phyloP scores from a whole-genome alignment of 2,113 vertebrate species.

The Alexandromys fortis region DNA sequence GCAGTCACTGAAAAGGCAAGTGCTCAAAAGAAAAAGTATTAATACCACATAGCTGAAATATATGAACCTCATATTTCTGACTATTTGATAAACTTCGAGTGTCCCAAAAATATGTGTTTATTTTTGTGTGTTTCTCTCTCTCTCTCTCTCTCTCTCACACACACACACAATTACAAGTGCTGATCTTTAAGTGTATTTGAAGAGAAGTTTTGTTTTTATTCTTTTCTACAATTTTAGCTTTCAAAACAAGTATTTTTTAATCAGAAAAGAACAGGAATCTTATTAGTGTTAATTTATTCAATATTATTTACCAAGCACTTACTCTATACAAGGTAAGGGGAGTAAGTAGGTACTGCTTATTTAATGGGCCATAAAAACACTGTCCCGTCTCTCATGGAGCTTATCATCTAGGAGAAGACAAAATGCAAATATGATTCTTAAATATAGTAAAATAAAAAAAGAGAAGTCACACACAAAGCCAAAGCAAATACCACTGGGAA shows the following conservation, averaged over 20 bases:
- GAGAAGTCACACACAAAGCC: background rate
- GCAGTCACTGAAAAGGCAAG: background rate
- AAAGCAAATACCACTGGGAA: background rate
- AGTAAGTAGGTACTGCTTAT: background rate
- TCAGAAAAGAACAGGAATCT: slow-evolving; percentile 13
- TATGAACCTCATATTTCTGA: background rate
- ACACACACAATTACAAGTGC: background rate
- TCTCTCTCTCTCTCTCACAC: too few species aligned
- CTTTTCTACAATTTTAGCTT: slow-evolving; percentile 6
- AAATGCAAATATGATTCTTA: background rate
- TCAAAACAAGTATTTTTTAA: slow-evolving; percentile 20
- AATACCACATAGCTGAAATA: background rate
- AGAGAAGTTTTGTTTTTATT: background rate
- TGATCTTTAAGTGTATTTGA: background rate
- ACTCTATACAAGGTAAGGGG: background rate
- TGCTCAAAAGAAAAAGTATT: slow-evolving; percentile 30
- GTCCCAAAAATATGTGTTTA: background rate
- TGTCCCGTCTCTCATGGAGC: background rate
- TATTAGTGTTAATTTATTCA: background rate
- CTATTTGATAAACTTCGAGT: slow-evolving; percentile 37
- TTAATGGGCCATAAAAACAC: background rate
- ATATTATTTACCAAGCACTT: background rate
- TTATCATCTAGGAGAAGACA: background rate
- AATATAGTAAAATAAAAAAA: background rate
- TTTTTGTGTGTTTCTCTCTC: background rate